phyloP scores from a whole-genome alignment of 2,797 vertebrate genomes.

The Syngnathus acus region DNA sequence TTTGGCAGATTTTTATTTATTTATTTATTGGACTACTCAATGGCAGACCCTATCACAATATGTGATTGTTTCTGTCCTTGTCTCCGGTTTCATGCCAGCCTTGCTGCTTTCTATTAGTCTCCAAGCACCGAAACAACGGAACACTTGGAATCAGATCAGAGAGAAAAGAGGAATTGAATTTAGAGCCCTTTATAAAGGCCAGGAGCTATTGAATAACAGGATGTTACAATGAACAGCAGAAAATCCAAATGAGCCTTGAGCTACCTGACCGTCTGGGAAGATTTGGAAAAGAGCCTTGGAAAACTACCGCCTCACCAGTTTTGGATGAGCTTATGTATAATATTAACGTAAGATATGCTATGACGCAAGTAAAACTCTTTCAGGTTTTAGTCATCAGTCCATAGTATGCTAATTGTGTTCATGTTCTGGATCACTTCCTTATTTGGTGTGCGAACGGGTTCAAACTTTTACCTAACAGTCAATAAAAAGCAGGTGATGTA shows the following conservation, averaged over 20 bases:
- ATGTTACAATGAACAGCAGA: not conserved
- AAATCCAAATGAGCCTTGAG: not conserved
- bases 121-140: slow-evolving; percentile 8
- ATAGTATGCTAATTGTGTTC: no score
- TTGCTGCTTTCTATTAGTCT: slow-evolving; percentile 14
- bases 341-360: no score
- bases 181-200: not conserved
- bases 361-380: no score
- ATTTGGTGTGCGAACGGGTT: no score
- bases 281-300: no score
- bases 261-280: no score
- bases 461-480: no score
- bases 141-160: slow-evolving; percentile 35
- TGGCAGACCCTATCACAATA: slow-evolving; percentile 9
- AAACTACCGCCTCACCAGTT: no score
- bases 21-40: not conserved
- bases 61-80: slow-evolving; percentile 15
- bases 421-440: no score
- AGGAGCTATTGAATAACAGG: not conserved
- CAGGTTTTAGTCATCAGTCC: no score
- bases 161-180: not conserved
- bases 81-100: slow-evolving; percentile 39
- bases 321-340: no score
- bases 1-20: not conserved
- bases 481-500: no score